Percentiles rank a stretch among this genome's conserved stretches.
phyloP scores from a whole-genome alignment of 2,797 vertebrate genomes.

The Bothrops alternatus region DNA sequence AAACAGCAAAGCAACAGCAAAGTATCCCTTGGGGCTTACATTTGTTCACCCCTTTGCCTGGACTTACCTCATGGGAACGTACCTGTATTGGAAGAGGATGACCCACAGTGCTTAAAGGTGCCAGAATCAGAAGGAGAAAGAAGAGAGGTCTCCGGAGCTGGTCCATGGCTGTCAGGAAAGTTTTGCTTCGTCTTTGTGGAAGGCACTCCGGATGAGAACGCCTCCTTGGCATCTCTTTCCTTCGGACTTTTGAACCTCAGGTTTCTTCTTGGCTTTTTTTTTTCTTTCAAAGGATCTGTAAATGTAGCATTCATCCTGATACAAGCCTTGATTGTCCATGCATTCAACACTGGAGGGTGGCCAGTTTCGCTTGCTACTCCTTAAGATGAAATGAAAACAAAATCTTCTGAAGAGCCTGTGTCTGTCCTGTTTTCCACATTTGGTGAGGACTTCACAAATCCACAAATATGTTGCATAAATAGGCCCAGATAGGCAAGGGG shows the following conservation, averaged over 20 bases:
- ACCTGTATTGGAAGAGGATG: not conserved
- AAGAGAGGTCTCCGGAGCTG: conserved; percentile 21
- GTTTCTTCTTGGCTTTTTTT: conserved; percentile 33
- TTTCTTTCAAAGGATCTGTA: conserved; percentile 39
- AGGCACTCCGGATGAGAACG: conserved; percentile 23
- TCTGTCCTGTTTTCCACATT: conserved; percentile 25
- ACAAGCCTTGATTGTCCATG: conserved; percentile 57
- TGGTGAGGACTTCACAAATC: conserved; percentile 13
- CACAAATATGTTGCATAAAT: conserved; percentile 1
- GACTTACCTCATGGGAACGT: conserved; percentile 45
- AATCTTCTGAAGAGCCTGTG: conserved; percentile 45
- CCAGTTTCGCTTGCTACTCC: conserved; percentile 47
- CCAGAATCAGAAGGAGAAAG: conserved; percentile 14
- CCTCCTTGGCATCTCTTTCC: conserved; percentile 33
- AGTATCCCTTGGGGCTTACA: too few species aligned
- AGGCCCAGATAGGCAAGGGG: not conserved
- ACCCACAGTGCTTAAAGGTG: not conserved
- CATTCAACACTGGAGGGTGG: conserved; percentile 49
- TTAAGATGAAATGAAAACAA: conserved; percentile 52
- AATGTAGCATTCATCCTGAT: conserved; percentile 61
- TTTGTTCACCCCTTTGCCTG: not conserved
- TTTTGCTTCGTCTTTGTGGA: conserved; percentile 27
- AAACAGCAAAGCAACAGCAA: not conserved
- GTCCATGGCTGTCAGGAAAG: conserved; percentile 28
- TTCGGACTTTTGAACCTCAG: conserved; percentile 51